Percentiles rank a stretch among this genome's conserved stretches.
Conservation (phyloP, 2,888 invertebrate species). For the Carabus problematicus region DNA sequence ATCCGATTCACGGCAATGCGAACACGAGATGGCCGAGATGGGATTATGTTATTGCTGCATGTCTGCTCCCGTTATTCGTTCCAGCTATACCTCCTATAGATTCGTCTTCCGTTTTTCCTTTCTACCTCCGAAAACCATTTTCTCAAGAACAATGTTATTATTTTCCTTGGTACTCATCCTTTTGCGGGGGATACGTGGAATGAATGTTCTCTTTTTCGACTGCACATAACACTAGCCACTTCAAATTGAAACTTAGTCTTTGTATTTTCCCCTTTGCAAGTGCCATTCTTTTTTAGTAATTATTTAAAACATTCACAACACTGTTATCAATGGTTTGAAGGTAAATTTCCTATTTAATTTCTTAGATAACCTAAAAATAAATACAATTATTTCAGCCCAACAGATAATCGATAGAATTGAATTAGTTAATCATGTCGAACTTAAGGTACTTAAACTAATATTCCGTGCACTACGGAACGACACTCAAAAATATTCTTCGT, state of each 20-base stretch:
- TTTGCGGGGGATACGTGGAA: too few species aligned
- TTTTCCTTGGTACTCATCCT: constrained; percentile 4
- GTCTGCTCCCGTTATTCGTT: constrained; percentile 40
- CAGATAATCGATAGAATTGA: constrained; percentile 21
- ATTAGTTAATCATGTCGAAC: constrained; percentile 23
- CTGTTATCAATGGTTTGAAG: not conserved
- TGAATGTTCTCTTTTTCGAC: too few species aligned
- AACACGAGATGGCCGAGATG: constrained; percentile 42
- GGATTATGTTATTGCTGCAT: constrained; percentile 44
- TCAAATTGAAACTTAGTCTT: too few species aligned
- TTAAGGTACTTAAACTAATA: constrained; percentile 27
- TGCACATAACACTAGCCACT: too few species aligned
- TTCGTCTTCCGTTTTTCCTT: constrained; percentile 23
- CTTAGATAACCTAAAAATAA: not conserved
- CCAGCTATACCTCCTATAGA: constrained; percentile 31
- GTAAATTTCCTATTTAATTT: not conserved
- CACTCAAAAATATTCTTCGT: constrained; percentile 17
- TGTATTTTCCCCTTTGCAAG: too few species aligned
- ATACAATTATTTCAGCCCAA: not conserved
- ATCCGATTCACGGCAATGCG: constrained; percentile 43
- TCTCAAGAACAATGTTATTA: constrained; percentile 36
- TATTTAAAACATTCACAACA: too few species aligned
- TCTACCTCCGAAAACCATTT: constrained; percentile 8
- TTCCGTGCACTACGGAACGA: constrained; percentile 15
- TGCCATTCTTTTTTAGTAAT: too few species aligned